Base-by-base conservation (phyloP, 64 coral and sea anemone species). In the Cladopsammia gracilis region DNA sequence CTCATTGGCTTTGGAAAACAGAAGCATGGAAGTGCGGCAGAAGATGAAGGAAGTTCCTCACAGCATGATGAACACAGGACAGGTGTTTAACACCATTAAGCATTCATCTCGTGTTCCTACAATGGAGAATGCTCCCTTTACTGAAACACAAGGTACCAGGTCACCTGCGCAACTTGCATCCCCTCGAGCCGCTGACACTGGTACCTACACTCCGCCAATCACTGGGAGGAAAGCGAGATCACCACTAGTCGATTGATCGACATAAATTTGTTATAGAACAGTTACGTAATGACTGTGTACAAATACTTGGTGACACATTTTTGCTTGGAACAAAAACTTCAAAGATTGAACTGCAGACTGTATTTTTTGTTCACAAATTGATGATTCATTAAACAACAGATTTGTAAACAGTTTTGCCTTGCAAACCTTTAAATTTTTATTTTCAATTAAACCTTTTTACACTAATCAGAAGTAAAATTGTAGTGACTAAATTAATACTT, bases 1-100 rank as follows among this genome's bases (percentile, higher is more conserved):
- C 52, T 99, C 98, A 0, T 69, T 99, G 10, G 98, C 98, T 73
- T 57, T 99, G 83, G 98, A 99, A 42, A 96, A 88, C 83, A 93
- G 98, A 84, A 96, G 98, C 67, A 89, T 99, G 98, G 87, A 91
- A 77, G 82, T 93, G 19, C 80, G 98, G 20, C 77, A 99, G 56
- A 99, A 96, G 60, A 62, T 99, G 91, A 99, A 75, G 60, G 98
- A 99, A 76, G 89, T 96, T 6, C 98, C 98, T 0, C 98, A 99
- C 19, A 96, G 92, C 49, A 99, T 99, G 98, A 94, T 85, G 58
- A 82, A 94, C 10, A 94, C 73, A 47, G 80, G 90, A 10, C 73
- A 70, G 60, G 60, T 66, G 19, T 84, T 84, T n/a, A 65, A 23
- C 47, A 67, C 80, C 45, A 84, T 67, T 45, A 18, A 52, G 49